Evolutionary conservation across 2,888 invertebrate genomes (phyloP).

Genomic region (Cylloceria caligata): DNA sequence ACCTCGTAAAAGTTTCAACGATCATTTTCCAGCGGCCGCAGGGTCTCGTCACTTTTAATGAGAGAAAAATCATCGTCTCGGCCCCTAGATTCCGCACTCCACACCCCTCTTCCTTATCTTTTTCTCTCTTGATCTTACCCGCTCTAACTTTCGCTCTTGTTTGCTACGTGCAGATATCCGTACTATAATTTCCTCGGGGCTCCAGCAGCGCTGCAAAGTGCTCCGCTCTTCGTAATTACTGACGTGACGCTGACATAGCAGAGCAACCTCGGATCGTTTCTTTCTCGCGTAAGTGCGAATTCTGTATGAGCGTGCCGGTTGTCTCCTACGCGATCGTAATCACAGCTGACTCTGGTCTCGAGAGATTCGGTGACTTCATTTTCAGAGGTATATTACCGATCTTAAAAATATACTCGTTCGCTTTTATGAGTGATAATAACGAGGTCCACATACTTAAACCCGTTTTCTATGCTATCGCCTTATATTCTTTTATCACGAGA

Average conservation of each 20-base stretch:
- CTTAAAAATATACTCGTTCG: neutral
- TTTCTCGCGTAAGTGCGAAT: constrained; percentile 14
- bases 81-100: neutral
- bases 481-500: neutral
- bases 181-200: constrained; percentile 43
- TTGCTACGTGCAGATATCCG: constrained; percentile 37
- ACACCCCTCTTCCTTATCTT: neutral
- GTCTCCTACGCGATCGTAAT: neutral
- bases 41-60: constrained; percentile 32
- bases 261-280: constrained; percentile 23
- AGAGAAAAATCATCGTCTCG: constrained; percentile 44
- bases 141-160: constrained; percentile 35
- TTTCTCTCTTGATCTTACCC: constrained; percentile 5
- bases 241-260: constrained; percentile 40
- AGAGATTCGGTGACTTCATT: neutral
- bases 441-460: neutral
- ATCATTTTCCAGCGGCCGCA: neutral
- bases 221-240: constrained; percentile 47
- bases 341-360: neutral
- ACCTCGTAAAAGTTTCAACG: neutral
- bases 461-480: constrained; percentile 1
- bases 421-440: constrained; percentile 1
- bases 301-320: neutral
- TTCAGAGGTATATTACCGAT: neutral
- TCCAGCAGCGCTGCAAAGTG: constrained; percentile 8